phyloP scores from a whole-genome alignment of 2,888 invertebrate species.

The Agrotis clavis region DNA sequence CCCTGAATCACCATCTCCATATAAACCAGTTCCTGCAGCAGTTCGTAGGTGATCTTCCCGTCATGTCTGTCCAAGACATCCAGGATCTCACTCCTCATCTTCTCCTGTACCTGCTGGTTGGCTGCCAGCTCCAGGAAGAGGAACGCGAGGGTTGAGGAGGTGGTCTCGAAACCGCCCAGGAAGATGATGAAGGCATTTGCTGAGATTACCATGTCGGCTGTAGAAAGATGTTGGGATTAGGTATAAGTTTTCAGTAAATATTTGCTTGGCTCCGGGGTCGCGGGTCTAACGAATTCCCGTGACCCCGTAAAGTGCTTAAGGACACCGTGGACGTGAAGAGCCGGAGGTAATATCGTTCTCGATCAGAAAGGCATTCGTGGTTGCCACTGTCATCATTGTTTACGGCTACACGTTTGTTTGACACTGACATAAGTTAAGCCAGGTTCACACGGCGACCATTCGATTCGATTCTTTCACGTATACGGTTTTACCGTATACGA shows the following conservation, averaged over 20 bases:
- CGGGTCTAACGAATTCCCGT: too few relatives aligned
- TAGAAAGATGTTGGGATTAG: slow-evolving; percentile 49
- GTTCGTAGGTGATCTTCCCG: slow-evolving; percentile 87
- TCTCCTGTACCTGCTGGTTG: slow-evolving; percentile 88
- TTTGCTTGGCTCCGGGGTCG: too few relatives aligned
- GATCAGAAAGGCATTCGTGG: too few relatives aligned
- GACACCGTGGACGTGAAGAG: too few relatives aligned
- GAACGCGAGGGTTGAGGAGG: slow-evolving; percentile 90
- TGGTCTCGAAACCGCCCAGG: slow-evolving; percentile 92
- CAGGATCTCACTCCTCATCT: slow-evolving; percentile 86
- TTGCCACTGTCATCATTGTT: too few relatives aligned
- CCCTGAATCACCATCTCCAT: slow-evolving; percentile 91
- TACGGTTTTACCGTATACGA: too few relatives aligned
- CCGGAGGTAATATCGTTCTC: too few relatives aligned
- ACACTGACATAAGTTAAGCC: too few relatives aligned
- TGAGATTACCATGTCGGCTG: slow-evolving; percentile 90
- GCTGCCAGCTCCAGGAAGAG: slow-evolving; percentile 90
- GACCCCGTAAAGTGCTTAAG: too few relatives aligned
- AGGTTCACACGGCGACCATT: too few relatives aligned
- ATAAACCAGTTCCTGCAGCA: slow-evolving; percentile 89
- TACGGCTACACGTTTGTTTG: too few relatives aligned
- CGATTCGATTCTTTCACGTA: too few relatives aligned
- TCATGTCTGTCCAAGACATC: slow-evolving; percentile 78
- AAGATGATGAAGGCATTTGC: slow-evolving; percentile 92
- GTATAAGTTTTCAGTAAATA: not conserved